Percentiles rank a stretch among this genome's conserved stretches.
Conservation (phyloP, 2,888 invertebrate species). For the Coelogynopora nodosa region DNA sequence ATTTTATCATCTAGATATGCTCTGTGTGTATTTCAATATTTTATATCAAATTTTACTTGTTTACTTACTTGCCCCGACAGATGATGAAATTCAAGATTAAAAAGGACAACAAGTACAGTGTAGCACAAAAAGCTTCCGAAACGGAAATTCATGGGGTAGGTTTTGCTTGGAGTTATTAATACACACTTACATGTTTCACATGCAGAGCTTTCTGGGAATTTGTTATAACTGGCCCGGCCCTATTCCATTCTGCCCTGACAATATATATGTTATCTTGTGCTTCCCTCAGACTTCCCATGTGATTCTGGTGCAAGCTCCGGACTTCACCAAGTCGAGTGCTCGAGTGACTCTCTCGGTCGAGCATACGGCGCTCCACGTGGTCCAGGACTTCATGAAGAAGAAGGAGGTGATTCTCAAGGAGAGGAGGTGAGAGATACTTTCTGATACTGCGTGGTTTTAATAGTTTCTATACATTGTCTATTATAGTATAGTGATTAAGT, state of each 20-base stretch:
- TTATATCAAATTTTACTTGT: too few species aligned
- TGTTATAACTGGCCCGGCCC: too few species aligned
- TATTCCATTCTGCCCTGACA: background rate
- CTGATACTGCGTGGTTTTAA: too few species aligned
- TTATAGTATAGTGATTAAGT: too few species aligned
- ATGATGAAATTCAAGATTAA: conserved; percentile 54
- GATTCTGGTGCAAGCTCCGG: conserved; percentile 56
- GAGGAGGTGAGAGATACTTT: conserved; percentile 35
- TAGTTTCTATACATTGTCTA: too few species aligned
- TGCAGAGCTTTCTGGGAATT: background rate
- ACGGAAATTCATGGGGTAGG: conserved; percentile 49
- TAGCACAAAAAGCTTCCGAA: conserved; percentile 51
- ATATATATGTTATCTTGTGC: background rate
- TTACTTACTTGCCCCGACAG: too few species aligned
- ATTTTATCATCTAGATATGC: too few species aligned
- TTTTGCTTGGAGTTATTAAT: too few species aligned
- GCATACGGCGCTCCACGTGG: conserved; percentile 64
- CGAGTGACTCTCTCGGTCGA: conserved; percentile 61
- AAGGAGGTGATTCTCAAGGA: conserved; percentile 15
- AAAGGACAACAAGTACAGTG: conserved; percentile 53
- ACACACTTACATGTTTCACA: too few species aligned
- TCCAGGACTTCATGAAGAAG: conserved; percentile 59
- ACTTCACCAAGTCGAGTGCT: conserved; percentile 53
- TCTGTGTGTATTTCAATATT: too few species aligned
- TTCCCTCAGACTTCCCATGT: conserved; percentile 53